Conservation (phyloP, 2,113 vertebrate species). For the Grammomys dolichurus region DNA sequence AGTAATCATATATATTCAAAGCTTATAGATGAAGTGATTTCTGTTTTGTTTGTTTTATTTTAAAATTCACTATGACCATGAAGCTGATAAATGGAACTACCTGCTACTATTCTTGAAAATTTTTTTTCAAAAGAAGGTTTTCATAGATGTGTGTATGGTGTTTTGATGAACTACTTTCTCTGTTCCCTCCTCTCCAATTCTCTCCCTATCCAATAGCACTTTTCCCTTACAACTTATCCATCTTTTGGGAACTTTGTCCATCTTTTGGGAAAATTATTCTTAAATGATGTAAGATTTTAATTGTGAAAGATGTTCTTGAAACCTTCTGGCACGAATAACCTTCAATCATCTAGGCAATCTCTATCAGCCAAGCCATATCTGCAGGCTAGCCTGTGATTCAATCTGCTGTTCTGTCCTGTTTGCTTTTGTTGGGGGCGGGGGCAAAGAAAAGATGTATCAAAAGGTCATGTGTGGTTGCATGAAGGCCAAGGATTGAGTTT, state of each 20-base stretch:
- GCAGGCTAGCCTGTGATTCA: neutral
- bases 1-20: constrained; percentile 13
- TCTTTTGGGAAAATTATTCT: constrained; percentile 37
- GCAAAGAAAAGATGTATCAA: neutral
- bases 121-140: neutral
- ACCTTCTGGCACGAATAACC: neutral
- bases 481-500: neutral
- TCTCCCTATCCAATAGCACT: neutral
- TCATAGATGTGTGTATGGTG: neutral
- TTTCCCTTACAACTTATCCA: neutral
- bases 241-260: neutral
- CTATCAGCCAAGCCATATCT: neutral
- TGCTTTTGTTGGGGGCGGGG: neutral
- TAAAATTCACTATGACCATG: neutral
- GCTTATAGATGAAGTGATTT: constrained; percentile 13
- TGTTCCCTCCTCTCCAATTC: neutral
- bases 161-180: neutral
- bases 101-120: neutral
- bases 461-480: neutral
- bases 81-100: constrained; percentile 8
- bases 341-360: neutral
- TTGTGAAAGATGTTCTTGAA: constrained; percentile 11
- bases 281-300: constrained; percentile 57
- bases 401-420: neutral
- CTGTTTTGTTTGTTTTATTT: neutral